A percentile compares a stretch with the other conserved stretches of the same genome.
These are phyloP conservation scores for Peucedramus taeniatus DNA, from an alignment of 2,113 vertebrate species.

Conservation along the genomic window DNA sequence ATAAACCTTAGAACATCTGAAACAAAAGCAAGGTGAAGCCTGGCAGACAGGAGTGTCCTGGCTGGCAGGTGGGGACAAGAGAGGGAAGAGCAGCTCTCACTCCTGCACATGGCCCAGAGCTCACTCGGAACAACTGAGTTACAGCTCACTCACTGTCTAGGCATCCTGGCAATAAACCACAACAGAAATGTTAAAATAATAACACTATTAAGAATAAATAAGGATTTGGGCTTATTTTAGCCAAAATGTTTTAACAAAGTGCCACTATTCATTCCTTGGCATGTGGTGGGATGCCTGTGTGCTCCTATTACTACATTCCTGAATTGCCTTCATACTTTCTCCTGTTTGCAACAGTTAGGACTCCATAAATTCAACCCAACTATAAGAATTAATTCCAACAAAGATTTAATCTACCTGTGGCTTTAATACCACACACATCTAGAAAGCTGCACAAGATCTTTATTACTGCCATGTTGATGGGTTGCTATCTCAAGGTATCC, in stretches of 20 bases:
- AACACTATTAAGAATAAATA: conserved; percentile 12
- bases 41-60: background rate
- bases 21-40: background rate
- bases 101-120: background rate
- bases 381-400: background rate
- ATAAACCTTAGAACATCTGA: background rate
- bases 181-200: conserved; percentile 44
- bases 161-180: conserved; percentile 19
- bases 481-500: background rate
- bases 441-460: background rate
- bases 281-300: background rate
- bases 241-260: background rate
- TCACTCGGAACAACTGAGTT: rapidly evolving
- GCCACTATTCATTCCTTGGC: background rate
- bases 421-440: background rate
- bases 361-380: background rate
- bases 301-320: background rate
- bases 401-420: background rate
- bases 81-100: background rate
- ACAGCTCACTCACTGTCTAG: conserved; percentile 7
- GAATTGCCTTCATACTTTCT: background rate
- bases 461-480: background rate
- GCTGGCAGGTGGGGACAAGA: background rate
- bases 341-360: background rate
- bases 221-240: background rate